Percentiles rank a stretch among this genome's conserved stretches.
Evolutionary conservation across 2,888 invertebrate species (phyloP).

Genomic region (Pasiphila rectangulata): DNA sequence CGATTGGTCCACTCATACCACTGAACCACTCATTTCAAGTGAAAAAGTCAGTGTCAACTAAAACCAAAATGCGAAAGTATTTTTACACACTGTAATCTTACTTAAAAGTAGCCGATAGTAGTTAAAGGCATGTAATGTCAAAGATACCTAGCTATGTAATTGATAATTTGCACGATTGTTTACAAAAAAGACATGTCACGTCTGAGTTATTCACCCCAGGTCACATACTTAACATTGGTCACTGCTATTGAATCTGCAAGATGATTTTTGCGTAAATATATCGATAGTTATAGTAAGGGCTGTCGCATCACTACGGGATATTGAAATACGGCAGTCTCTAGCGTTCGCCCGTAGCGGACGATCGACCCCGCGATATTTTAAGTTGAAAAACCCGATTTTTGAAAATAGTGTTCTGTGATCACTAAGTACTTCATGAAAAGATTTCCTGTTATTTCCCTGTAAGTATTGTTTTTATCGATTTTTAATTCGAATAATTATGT

Average conservation of each 20-base stretch:
- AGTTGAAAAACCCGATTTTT: conserved; percentile 24
- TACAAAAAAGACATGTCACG: not conserved
- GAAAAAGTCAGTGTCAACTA: not conserved
- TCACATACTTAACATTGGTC: not conserved
- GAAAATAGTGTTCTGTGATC: conserved; percentile 8
- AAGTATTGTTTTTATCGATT: conserved; percentile 7
- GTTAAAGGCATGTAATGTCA: not conserved
- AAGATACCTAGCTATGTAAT: not conserved
- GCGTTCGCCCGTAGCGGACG: conserved; percentile 55
- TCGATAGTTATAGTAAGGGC: conserved; percentile 41
- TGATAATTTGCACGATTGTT: conserved; percentile 1
- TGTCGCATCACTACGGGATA: conserved; percentile 50
- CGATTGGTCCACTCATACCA: too few relatives aligned
- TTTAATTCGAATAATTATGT: conserved; percentile 2
- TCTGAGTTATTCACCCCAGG: conserved; percentile 11
- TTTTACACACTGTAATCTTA: not conserved
- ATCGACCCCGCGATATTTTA: conserved; percentile 50
- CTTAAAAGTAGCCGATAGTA: not conserved
- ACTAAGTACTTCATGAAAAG: conserved; percentile 4
- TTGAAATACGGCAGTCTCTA: conserved; percentile 59
- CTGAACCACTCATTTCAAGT: too few relatives aligned
- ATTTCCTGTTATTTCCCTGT: conserved; percentile 6
- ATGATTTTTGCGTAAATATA: conserved; percentile 23
- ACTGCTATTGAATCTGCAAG: not conserved
- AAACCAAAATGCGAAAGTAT: not conserved